Evolutionary conservation across 2,113 vertebrate species (phyloP), one percentile per base, ranked within the genome.

Genomic region (Rhabdomys dilectus): DNA sequence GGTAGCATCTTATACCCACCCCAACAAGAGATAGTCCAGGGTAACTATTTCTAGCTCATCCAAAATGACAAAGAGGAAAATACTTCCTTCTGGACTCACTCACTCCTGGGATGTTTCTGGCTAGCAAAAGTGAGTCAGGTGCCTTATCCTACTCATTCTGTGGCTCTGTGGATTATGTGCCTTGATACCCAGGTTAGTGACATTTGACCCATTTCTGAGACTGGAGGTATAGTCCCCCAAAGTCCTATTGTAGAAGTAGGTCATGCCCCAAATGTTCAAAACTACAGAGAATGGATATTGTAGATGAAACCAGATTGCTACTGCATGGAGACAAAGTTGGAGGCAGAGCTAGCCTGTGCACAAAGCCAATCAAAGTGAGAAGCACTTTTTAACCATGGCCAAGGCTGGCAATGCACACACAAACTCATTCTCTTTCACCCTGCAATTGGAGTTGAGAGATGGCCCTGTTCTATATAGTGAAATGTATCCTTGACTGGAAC

Each of bases 401-500:
- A 29, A n/a, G 21, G 68, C 13, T 31, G 85, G 31, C 56, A 85
- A n/a, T 75, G 26, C 22, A 56, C 21, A 12, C 12, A 36, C 10
- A 85, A 88, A 68, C 7, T 42, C 70, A 78, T 86, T 5, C 62
- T 78, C 56, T 92, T 34, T 86, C 6, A 45, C 26, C 72, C 7
- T 34, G 17, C 58, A 24, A 8, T 86, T 62, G 53, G 56, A 85
- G 26, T 95, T 88, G 82, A 19, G 24, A 96, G 53, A 90, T 84
- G 66, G 16, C 58, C 26, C 53, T 88, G 3, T 86, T 89, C 64
- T 51, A 64, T 4, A 11, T 34, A 77, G 60, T 39, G 10, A 93
- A 96, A 62, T 90, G 88, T 77, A 62, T 78, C 42, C 75, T 96
- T 84, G 84, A 80, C 26, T 88, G 70, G 19, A 89, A 31, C 48